phyloP scores from a whole-genome alignment of 2,888 invertebrate species.

The Strigamia maritima region DNA sequence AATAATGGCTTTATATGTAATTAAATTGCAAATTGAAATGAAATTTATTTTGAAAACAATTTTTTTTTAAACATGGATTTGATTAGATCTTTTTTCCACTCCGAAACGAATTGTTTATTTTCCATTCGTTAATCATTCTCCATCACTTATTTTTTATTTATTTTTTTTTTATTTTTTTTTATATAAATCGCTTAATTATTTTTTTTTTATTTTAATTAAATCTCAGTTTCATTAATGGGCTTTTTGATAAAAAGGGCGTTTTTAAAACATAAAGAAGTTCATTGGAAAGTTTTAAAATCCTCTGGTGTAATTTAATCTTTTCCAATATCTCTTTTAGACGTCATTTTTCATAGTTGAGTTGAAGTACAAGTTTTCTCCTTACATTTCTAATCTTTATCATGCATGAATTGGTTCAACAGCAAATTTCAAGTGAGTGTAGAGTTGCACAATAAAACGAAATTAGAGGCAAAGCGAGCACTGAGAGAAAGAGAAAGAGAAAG shows the following conservation, averaged over 20 bases:
- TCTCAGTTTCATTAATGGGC: background rate
- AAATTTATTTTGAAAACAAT: no score
- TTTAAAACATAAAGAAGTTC: background rate
- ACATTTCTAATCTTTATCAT: conserved; percentile 15
- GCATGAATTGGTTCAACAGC: background rate
- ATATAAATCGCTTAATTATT: background rate
- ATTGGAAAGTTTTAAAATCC: conserved; percentile 7
- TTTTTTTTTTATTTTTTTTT: background rate
- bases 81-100: no score
- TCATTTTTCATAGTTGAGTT: conserved; percentile 15
- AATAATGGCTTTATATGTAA: no score
- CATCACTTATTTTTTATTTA: background rate
- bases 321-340: conserved; percentile 15
- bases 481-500: background rate
- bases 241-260: background rate
- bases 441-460: conserved; percentile 15
- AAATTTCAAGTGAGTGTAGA: conserved; percentile 1
- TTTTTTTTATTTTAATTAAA: background rate
- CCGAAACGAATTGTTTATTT: no score
- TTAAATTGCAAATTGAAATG: no score
- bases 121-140: no score
- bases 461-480: background rate
- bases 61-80: no score
- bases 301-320: conserved; percentile 10
- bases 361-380: conserved; percentile 15